Percentiles rank a stretch among this genome's conserved stretches.
phyloP scores from a whole-genome alignment of 2,113 vertebrate genomes.

The Cyprinodon tularosa region DNA sequence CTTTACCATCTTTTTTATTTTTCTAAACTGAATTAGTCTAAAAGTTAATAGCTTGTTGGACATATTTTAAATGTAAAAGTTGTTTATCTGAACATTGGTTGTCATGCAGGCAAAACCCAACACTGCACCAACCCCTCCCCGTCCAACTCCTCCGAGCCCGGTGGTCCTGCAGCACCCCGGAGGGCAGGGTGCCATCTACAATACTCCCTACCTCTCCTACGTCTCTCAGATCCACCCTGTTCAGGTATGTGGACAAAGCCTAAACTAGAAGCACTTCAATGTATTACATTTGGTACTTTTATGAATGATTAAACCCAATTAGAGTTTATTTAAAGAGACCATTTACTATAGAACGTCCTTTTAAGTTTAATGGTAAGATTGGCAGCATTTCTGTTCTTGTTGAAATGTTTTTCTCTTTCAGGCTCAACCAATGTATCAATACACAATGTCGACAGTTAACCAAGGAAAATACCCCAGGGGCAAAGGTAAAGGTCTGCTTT shows the following conservation, averaged over 20 bases:
- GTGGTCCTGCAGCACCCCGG: conserved; percentile 86
- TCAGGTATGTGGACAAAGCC: conserved; percentile 62
- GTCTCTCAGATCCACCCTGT: conserved; percentile 87
- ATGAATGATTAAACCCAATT: not conserved
- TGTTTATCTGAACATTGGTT: not conserved
- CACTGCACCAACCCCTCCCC: conserved; percentile 82
- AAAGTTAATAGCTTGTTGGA: not conserved
- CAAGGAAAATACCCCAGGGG: conserved; percentile 88
- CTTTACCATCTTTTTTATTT: not conserved
- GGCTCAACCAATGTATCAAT: conserved; percentile 89
- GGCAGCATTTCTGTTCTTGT: not conserved
- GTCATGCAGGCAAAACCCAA: conserved; percentile 81
- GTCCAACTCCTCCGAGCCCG: conserved; percentile 86
- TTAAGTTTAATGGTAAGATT: not conserved
- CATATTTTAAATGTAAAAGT: not conserved
- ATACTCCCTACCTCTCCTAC: conserved; percentile 74
- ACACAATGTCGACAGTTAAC: conserved; percentile 86
- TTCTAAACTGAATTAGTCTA: not conserved
- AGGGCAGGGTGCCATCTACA: conserved; percentile 81
- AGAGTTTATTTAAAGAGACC: not conserved
- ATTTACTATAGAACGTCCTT: not conserved
- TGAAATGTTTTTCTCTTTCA: conserved; percentile 46
- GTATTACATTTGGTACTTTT: not conserved
- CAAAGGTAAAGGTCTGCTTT: conserved; percentile 77
- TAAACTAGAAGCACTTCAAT: not conserved